Percentiles rank a stretch among this genome's conserved stretches.
These are phyloP conservation scores for Corticium candelabrum DNA, from an alignment of 37 sponge, comb jelly and placozoan species.

Conservation along the genomic window DNA sequence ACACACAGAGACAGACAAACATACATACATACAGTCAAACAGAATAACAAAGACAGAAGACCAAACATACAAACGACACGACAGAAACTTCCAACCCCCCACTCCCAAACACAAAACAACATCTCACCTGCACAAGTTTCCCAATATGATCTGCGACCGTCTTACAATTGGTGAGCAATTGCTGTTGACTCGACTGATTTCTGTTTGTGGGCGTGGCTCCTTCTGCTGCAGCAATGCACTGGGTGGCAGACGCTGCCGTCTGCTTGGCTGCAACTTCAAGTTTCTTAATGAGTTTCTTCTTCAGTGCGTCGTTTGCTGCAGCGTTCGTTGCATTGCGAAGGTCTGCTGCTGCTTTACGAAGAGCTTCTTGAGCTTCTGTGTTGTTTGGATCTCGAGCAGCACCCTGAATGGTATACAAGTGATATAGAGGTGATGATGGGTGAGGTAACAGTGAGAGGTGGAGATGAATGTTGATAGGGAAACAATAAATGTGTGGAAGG, in stretches of 20 bases:
- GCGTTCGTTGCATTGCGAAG: conserved; percentile 17
- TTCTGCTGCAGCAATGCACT: conserved; percentile 93
- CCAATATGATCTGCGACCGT: conserved; percentile 75
- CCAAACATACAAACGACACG: too few relatives aligned
- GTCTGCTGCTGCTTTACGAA: conserved; percentile 64
- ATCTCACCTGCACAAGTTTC: conserved; percentile 64
- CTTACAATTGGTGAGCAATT: conserved; percentile 76
- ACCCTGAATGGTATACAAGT: too few relatives aligned
- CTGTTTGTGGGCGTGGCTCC: conserved; percentile 85
- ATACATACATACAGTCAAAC: too few relatives aligned
- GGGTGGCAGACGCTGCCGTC: conserved; percentile 76
- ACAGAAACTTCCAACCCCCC: too few relatives aligned
- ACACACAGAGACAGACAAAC: too few relatives aligned
- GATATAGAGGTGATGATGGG: too few relatives aligned
- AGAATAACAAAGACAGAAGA: too few relatives aligned
- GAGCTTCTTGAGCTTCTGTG: conserved; percentile 46
- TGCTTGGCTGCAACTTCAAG: conserved; percentile 67
- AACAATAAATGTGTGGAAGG: neutral
- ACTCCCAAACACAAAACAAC: too few relatives aligned
- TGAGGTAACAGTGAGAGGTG: too few relatives aligned
- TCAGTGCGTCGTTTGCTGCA: conserved; percentile 39
- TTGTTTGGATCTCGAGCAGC: conserved; percentile 31
- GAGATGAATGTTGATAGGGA: neutral
- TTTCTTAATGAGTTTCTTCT: conserved; percentile 38
- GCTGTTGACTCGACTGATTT: conserved; percentile 68